Evolutionary conservation across 2,888 invertebrate species (phyloP).

Genomic region (Synergus gifuensis): DNA sequence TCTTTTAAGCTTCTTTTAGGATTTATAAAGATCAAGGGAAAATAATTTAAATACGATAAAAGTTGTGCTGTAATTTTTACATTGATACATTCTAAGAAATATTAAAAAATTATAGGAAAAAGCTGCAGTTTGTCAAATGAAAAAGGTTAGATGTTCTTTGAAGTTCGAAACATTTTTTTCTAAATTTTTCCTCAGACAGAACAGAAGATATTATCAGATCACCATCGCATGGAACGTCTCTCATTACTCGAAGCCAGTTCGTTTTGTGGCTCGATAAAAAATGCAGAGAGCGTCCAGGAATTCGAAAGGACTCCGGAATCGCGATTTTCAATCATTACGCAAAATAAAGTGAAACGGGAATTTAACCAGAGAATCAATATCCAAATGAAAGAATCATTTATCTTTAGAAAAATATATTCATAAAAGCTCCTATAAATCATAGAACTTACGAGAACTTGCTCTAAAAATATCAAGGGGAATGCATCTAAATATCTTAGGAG

Average conservation of each 20-base stretch:
- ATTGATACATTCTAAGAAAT: slow-evolving; percentile 1
- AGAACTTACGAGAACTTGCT: neutral
- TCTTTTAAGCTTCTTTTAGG: no score
- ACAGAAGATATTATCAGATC: neutral
- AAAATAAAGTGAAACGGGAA: neutral
- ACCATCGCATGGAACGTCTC: neutral
- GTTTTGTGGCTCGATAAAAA: slow-evolving; percentile 39
- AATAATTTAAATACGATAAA: no score
- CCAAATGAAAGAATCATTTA: neutral
- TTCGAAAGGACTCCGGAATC: slow-evolving; percentile 36
- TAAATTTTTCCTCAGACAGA: no score
- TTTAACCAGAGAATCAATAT: slow-evolving; percentile 5
- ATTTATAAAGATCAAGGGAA: no score
- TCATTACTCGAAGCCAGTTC: slow-evolving; percentile 35
- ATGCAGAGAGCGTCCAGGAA: slow-evolving; percentile 21
- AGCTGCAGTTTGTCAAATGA: neutral
- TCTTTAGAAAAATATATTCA: neutral
- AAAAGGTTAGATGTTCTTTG: neutral
- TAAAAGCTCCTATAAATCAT: neutral
- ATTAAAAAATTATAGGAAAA: neutral
- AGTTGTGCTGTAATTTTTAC: no score
- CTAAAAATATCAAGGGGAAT: neutral
- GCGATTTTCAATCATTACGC: slow-evolving; percentile 21
- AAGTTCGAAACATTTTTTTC: no score
- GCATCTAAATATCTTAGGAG: neutral